Conservation (phyloP, 2,113 vertebrate species). For the Heterotilapia buettikoferi region DNA sequence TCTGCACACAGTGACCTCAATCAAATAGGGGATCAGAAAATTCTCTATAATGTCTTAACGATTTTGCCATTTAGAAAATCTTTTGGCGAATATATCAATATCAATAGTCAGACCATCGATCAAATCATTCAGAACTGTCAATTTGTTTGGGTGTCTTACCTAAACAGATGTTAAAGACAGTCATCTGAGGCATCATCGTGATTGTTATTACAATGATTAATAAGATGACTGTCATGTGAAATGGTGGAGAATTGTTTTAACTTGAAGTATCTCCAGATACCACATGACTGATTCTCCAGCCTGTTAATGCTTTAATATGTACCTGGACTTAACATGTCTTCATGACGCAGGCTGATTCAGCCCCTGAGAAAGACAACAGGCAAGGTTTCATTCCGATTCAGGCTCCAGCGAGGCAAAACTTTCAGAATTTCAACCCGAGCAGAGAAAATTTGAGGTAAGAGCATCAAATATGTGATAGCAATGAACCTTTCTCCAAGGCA, state of each 20-base stretch:
- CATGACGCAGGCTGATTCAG: constrained; percentile 35
- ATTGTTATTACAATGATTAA: neutral
- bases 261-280: neutral
- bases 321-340: neutral
- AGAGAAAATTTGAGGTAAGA: constrained; percentile 51
- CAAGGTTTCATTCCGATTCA: constrained; percentile 54
- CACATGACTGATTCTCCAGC: neutral
- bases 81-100: neutral
- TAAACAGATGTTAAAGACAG: neutral
- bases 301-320: neutral
- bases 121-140: neutral
- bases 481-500: neutral
- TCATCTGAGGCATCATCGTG: neutral
- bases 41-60: neutral
- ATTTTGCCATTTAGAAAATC: neutral
- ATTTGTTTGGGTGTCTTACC: neutral
- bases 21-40: neutral
- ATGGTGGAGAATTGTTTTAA: neutral
- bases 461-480: neutral
- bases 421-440: constrained; percentile 19
- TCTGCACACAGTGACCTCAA: neutral
- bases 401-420: constrained; percentile 22
- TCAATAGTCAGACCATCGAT: neutral
- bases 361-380: constrained; percentile 63
- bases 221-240: neutral